Conservation (phyloP, 2,888 invertebrate genomes). For the Lamellibrachia columna region DNA sequence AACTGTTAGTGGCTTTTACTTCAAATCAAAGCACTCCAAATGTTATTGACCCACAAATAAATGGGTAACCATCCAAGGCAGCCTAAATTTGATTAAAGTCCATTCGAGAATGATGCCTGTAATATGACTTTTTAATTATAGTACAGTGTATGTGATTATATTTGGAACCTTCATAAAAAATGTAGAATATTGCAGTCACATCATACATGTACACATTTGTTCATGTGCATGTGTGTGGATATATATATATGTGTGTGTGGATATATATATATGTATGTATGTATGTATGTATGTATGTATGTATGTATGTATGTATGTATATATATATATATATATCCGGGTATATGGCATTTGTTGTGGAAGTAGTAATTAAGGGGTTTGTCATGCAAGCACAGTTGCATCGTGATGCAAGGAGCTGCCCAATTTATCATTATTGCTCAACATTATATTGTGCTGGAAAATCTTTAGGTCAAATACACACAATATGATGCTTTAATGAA, state of each 20-base stretch:
- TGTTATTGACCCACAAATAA: neutral
- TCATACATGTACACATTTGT: too few species aligned
- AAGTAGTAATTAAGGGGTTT: neutral
- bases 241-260: neutral
- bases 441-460: neutral
- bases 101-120: neutral
- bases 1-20: too few species aligned
- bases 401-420: neutral
- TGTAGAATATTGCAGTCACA: too few species aligned
- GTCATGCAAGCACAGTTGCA: neutral
- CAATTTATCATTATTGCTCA: neutral
- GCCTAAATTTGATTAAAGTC: too few species aligned
- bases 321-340: neutral
- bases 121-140: neutral
- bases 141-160: neutral
- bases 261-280: neutral
- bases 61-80: neutral
- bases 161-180: too few species aligned
- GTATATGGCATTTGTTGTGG: neutral
- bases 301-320: neutral
- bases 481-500: neutral
- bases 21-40: too few species aligned
- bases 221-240: neutral
- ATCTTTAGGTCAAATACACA: neutral
- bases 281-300: constrained; percentile 17